Base-by-base conservation (phyloP, 1,140 invertebrate genomes). In the Bombus sibiricus region DNA sequence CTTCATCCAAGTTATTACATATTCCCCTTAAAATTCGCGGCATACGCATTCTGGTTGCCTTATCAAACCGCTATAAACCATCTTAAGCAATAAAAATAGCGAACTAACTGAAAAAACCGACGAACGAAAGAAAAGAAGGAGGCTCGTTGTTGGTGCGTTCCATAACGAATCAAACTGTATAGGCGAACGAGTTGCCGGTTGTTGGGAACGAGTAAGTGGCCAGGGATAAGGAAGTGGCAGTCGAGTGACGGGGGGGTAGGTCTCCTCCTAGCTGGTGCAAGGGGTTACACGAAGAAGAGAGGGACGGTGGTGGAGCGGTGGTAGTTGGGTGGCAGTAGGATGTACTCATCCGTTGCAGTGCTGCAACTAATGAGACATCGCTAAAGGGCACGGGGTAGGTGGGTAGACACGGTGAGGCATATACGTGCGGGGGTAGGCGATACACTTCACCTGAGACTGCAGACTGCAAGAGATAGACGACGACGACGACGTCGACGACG, bases 321-420 rank as follows among this genome's bases (percentile, higher is more conserved):
- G 88, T 88, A 79, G 86, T 86, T 78, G 88, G 89, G 83, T 72
- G 86, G 89, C 82, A 88, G 90, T 91, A 93, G 91, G 91, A 92
- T 93, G 93, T 92, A 94, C 94, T 95, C 93, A 93, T 94, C 92
- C 92, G 91, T 81, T 94, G 94, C 94, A 94, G 94, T 92, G 90
- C 93, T 95, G 94, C 94, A 95, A 95, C 95, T 95, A 95, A 95
- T 95, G 94, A 95, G 95, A 95, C 95, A 95, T 95, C 90, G 95
- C 95, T 95, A 95, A 95, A 95, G 95, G 95, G 94, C 94, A 95
- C 92, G 88, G 91, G 88, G 86, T 92, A 86, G 91, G 91, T 92
- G 90, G 90, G 87, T 92, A 93, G 92, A 88, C 90, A 92, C 83
- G 88, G 89, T 43, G 91, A 83, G 89, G 90, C 92, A 93, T 91